phyloP scores from a whole-genome alignment of 1,140 invertebrate species.

The Cherax destructor region DNA sequence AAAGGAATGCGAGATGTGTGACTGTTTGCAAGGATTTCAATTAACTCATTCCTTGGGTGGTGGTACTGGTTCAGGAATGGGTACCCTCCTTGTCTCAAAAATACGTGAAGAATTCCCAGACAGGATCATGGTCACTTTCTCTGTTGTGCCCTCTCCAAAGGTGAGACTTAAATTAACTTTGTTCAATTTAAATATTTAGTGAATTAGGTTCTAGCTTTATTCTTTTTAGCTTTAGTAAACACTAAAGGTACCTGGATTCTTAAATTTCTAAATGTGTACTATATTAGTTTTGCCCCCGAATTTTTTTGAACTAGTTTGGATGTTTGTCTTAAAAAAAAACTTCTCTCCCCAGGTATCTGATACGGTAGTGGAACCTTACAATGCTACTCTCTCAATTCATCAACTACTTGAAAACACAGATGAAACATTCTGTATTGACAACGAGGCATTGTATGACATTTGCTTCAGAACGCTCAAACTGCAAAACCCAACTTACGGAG shows the following conservation, averaged over 20 bases:
- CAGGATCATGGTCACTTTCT: constrained; percentile 63
- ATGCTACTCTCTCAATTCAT: constrained; percentile 60
- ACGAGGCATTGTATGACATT: constrained; percentile 59
- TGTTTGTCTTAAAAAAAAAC: neutral
- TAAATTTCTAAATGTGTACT: neutral
- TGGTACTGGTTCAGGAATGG: constrained; percentile 62
- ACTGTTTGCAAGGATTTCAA: constrained; percentile 60
- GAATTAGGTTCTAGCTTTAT: neutral
- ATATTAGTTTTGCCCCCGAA: neutral
- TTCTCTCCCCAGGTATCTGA: constrained; percentile 52
- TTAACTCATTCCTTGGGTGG: constrained; percentile 60
- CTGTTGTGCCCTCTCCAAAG: constrained; percentile 59
- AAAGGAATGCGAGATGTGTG: constrained; percentile 61
- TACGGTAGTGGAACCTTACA: constrained; percentile 63
- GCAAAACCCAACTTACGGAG: constrained; percentile 57
- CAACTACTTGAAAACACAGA: constrained; percentile 60
- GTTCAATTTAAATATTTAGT: neutral
- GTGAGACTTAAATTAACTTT: neutral
- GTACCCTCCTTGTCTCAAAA: constrained; percentile 58
- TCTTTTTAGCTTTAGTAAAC: neutral
- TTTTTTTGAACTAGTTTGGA: neutral
- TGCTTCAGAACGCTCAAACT: constrained; percentile 63
- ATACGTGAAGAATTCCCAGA: constrained; percentile 62
- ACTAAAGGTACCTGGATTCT: no score
- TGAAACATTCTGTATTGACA: constrained; percentile 62